Evolutionary conservation across 2,888 invertebrate species (phyloP), one percentile per base, ranked within the genome.

Genomic region (Acronicta alni): DNA sequence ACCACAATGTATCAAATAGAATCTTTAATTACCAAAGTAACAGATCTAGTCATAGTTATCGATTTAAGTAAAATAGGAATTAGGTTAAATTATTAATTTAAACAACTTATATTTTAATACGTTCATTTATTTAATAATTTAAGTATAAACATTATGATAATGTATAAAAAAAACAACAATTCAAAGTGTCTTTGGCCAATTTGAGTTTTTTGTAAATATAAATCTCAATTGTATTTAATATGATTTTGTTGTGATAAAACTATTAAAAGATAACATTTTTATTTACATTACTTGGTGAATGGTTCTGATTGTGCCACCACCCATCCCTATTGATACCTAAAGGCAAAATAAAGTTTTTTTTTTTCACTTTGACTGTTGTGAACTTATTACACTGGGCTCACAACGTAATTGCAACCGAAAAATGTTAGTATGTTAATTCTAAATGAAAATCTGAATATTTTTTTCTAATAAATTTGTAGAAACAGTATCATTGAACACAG

Each of bases 11-110:
- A 42, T 47, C 49, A 51, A 51, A 37, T 23, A 6, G 0, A 67
- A 61, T 44, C 14, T 49, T 39, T 59, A 55, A 52, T 44, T 67
- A 56, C 47, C 64, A 67, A 70, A 63, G 46, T 46, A 43, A 43
- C 47, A 66, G 45, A 68, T 81, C 83, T 83, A 83, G 83, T 83
- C 83, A 83, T 77, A 74, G 45, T 56, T 41, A 39, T 41, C 32
- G 45, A 8, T 43, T 6, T 59, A 65, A 61, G 43, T 53, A 17
- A 56, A 49, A 51, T 35, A 6, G n/a, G 35, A 2, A n/a, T 39
- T 44, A 59, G 32, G 3, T 15, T 61, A 58, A 42, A 9, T 43
- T 20, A 35, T 45, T 57, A 43, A 62, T 62, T 52, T 53, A 57
- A 68, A 63, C 41, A 37, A 47, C 54, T 42, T 55, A 41, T 65